Conservation (phyloP, 2,797 vertebrate genomes). For the Mallotus villosus region DNA sequence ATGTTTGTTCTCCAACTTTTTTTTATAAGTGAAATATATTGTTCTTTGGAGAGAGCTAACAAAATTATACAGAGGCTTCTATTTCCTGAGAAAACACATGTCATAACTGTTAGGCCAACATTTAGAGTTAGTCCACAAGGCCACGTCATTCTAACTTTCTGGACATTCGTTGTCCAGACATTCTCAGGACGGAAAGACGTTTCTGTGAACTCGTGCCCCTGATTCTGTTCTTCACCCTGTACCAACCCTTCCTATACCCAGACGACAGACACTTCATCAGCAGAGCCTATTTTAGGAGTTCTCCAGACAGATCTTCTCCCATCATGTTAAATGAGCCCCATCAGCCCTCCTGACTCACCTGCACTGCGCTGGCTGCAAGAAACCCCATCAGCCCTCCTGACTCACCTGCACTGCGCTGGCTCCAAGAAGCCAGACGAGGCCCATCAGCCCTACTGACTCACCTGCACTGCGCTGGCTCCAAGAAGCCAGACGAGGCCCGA, state of each 20-base stretch:
- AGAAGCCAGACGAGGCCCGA: constrained; percentile 33
- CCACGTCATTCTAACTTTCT: background rate
- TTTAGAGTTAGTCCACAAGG: constrained; percentile 30
- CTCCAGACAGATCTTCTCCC: background rate
- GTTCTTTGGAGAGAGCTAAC: constrained; percentile 48
- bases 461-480: constrained; percentile 65
- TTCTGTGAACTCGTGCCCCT: no score
- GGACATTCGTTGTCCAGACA: background rate
- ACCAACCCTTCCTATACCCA: no score
- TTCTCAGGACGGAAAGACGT: background rate
- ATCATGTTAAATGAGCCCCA: constrained; percentile 2
- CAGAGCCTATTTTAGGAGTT: no score
- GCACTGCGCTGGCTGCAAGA: no score
- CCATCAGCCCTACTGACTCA: constrained; percentile 51
- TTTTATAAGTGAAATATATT: constrained; percentile 51
- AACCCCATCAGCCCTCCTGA: no score
- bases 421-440: constrained; percentile 13
- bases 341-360: no score
- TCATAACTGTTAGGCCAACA: constrained; percentile 52
- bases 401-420: no score
- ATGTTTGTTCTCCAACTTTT: constrained; percentile 31
- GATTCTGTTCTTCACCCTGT: no score
- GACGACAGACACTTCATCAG: no score
- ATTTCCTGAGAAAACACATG: constrained; percentile 45
- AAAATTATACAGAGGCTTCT: constrained; percentile 38